A percentile compares a stretch with the other conserved stretches of the same genome.
Conservation (phyloP, 2,797 vertebrate species). For the Leontopithecus rosalia region DNA sequence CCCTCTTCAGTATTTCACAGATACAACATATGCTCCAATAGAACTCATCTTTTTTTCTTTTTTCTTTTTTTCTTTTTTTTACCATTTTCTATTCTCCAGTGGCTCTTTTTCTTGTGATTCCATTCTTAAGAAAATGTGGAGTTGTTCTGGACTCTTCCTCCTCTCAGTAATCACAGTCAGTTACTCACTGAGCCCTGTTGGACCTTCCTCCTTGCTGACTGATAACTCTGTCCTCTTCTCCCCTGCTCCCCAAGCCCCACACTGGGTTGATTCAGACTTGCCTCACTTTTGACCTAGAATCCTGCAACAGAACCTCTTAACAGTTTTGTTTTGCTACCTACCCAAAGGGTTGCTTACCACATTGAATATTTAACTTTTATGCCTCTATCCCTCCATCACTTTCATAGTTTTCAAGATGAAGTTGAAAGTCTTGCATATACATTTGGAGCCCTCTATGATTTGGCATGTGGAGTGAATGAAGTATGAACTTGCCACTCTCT, state of each 20-base stretch:
- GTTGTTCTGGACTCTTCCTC: not conserved
- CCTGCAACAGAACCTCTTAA: not conserved
- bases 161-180: not conserved
- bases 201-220: not conserved
- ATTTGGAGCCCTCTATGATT: not conserved
- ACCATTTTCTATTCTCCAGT: not conserved
- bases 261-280: not conserved
- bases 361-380: not conserved
- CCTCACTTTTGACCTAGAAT: not conserved
- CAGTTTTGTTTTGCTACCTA: not conserved
- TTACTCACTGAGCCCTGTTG: not conserved
- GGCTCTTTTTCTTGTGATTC: not conserved
- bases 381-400: too few species aligned
- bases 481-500: not conserved
- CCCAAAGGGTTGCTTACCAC: not conserved
- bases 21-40: too few species aligned
- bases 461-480: not conserved
- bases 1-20: not conserved
- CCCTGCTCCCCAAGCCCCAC: fast-evolving
- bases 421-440: not conserved
- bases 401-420: not conserved
- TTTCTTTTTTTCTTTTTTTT: not conserved
- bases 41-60: not conserved
- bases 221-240: not conserved
- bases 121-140: not conserved